phyloP scores from a whole-genome alignment of 1,140 invertebrate species.

The Gryon sp. region DNA sequence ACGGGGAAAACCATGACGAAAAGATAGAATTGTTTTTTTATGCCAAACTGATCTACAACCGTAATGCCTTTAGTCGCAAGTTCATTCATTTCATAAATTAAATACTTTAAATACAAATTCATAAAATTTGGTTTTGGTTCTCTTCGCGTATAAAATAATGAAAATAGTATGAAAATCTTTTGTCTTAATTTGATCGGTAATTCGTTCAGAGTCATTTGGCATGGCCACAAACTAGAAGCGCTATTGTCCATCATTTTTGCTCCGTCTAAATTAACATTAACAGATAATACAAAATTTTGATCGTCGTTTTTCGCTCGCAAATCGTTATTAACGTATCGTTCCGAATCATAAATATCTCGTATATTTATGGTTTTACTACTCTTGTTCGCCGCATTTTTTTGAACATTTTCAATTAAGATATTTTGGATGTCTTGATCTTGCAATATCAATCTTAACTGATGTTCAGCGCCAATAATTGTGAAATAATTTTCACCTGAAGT shows the following conservation, averaged over 20 bases:
- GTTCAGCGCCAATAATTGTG: slow-evolving; percentile 14
- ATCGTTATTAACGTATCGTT: slow-evolving; percentile 25
- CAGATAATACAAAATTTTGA: slow-evolving; percentile 22
- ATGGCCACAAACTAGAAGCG: slow-evolving; percentile 47
- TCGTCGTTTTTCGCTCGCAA: slow-evolving; percentile 21
- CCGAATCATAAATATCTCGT: slow-evolving; percentile 22
- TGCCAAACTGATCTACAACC: slow-evolving; percentile 27
- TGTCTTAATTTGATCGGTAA: slow-evolving; percentile 47
- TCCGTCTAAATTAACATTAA: slow-evolving; percentile 54
- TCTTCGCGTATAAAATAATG: slow-evolving; percentile 28
- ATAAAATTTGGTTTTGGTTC: slow-evolving; percentile 56
- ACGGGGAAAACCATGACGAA: slow-evolving; percentile 37
- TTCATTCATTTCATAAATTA: slow-evolving; percentile 40
- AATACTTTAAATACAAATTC: slow-evolving; percentile 55
- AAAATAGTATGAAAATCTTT: slow-evolving; percentile 40
- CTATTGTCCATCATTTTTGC: slow-evolving; percentile 38
- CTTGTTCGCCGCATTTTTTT: neutral
- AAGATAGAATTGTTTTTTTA: slow-evolving; percentile 31
- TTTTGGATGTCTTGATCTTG: slow-evolving; percentile 12
- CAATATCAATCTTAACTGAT: slow-evolving; percentile 22
- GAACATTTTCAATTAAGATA: slow-evolving; percentile 19
- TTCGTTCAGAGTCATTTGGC: slow-evolving; percentile 50
- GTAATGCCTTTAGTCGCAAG: slow-evolving; percentile 42
- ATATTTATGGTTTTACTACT: slow-evolving; percentile 15
- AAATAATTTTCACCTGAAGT: slow-evolving; percentile 33